Percentiles rank a stretch among this genome's conserved stretches.
Conservation (phyloP, 2,113 vertebrate species). For the Sylvia atricapilla region DNA sequence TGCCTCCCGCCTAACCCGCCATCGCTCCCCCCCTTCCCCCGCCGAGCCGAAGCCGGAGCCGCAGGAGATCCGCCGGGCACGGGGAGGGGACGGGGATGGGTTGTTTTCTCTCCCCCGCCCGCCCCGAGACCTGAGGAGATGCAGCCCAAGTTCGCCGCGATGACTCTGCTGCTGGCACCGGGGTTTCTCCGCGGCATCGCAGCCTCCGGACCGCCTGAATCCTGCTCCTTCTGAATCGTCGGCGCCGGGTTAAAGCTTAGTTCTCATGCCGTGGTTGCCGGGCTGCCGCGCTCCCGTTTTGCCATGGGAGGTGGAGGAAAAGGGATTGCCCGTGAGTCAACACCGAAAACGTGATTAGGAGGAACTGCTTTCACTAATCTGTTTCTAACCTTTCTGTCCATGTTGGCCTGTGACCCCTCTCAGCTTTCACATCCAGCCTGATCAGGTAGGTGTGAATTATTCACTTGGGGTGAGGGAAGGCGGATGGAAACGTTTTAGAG, state of each 20-base stretch:
- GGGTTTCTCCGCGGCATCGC: conserved; percentile 57
- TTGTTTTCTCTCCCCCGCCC: not conserved
- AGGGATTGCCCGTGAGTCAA: conserved; percentile 63
- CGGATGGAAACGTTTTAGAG: not conserved
- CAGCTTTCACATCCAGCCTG: conserved; percentile 65
- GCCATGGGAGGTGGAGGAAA: conserved; percentile 69
- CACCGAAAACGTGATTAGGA: conserved; percentile 69
- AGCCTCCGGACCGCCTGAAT: conserved; percentile 50
- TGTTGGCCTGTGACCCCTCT: conserved; percentile 66
- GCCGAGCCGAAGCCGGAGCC: conserved; percentile 60
- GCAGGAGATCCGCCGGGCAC: conserved; percentile 66
- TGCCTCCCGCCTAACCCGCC: not conserved
- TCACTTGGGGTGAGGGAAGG: conserved; percentile 51
- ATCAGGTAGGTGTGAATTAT: conserved; percentile 74
- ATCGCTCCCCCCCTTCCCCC: conserved; percentile 27
- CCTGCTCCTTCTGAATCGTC: conserved; percentile 55
- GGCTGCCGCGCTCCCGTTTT: conserved; percentile 62
- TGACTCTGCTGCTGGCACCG: conserved; percentile 66
- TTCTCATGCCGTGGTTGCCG: conserved; percentile 65
- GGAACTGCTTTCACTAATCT: conserved; percentile 58
- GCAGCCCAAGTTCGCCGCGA: conserved; percentile 65
- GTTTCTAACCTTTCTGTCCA: conserved; percentile 61
- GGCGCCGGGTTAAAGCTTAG: conserved; percentile 41
- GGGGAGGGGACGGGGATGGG: conserved; percentile 50
- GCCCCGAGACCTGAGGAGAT: conserved; percentile 61